These are phyloP conservation scores for Kryphioiulus occultus DNA, from an alignment of 2,888 invertebrate species.

Conservation along the genomic window DNA sequence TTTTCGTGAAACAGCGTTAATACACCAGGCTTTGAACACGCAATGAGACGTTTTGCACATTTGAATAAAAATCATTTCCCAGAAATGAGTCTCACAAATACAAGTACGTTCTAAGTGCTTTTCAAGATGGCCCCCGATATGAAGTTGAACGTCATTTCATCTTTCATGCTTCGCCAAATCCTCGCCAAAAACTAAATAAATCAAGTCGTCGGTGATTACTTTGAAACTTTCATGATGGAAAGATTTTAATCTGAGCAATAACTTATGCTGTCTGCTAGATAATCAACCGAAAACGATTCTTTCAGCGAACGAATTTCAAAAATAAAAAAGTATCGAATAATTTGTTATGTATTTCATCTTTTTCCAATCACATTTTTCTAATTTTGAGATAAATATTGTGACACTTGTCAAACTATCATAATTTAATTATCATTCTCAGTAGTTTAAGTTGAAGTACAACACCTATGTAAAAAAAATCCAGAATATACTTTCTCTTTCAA, in stretches of 20 bases:
- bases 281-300: not conserved
- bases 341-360: too few relatives aligned
- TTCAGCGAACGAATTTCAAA: not conserved
- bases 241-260: not conserved
- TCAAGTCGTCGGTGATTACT: not conserved
- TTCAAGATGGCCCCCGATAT: conserved; percentile 4
- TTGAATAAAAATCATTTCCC: not conserved
- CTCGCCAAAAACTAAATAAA: not conserved
- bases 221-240: conserved; percentile 9
- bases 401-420: too few relatives aligned
- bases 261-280: not conserved
- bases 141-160: not conserved
- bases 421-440: too few relatives aligned
- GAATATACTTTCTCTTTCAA: too few relatives aligned
- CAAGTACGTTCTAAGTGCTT: not conserved
- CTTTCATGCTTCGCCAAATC: not conserved
- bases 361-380: too few relatives aligned
- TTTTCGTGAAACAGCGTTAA: too few relatives aligned
- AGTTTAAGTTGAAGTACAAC: too few relatives aligned
- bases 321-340: not conserved
- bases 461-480: too few relatives aligned
- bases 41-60: not conserved
- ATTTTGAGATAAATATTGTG: too few relatives aligned
- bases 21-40: not conserved
- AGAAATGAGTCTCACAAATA: not conserved